Percentiles rank a stretch among this genome's conserved stretches.
These are phyloP conservation scores for Onthophagus sagittarius DNA, from an alignment of 2,888 invertebrate species.

Conservation along the genomic window DNA sequence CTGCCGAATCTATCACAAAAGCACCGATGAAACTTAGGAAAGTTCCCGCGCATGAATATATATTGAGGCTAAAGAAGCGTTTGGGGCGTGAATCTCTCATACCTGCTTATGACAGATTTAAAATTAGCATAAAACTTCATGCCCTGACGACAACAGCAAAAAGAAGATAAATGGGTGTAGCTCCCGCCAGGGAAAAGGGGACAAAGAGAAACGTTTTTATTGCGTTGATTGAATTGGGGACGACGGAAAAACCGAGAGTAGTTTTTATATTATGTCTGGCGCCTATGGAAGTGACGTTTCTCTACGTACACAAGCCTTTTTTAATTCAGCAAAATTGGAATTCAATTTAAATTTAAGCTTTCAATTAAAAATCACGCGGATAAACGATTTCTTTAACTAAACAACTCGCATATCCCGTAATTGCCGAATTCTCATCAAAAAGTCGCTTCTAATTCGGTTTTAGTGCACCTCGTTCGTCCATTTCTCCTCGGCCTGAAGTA, in stretches of 20 bases:
- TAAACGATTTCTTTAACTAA: not conserved
- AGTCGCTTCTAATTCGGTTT: constrained; percentile 8
- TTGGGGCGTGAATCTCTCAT: not conserved
- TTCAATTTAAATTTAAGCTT: too few relatives aligned
- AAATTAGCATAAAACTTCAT: constrained; percentile 20
- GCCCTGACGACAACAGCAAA: not conserved
- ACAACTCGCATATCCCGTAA: not conserved
- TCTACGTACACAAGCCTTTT: not conserved
- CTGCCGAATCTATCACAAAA: constrained; percentile 5
- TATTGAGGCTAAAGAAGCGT: not conserved
- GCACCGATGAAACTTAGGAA: constrained; percentile 10
- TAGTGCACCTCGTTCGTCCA: constrained; percentile 8
- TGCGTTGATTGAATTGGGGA: not conserved
- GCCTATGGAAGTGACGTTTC: not conserved
- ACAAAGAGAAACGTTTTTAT: not conserved
- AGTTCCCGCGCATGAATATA: constrained; percentile 10
- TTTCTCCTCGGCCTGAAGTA: not conserved
- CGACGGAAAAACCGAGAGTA: not conserved
- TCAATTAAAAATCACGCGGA: not conserved
- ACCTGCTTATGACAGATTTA: constrained; percentile 22
- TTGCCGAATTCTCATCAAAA: constrained; percentile 4
- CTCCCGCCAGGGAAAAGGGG: not conserved
- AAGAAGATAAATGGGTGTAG: not conserved
- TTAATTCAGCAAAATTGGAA: too few relatives aligned
- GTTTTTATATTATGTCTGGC: not conserved